phyloP scores from a whole-genome alignment of 2,797 vertebrate genomes.

The Chrysocyon brachyurus region DNA sequence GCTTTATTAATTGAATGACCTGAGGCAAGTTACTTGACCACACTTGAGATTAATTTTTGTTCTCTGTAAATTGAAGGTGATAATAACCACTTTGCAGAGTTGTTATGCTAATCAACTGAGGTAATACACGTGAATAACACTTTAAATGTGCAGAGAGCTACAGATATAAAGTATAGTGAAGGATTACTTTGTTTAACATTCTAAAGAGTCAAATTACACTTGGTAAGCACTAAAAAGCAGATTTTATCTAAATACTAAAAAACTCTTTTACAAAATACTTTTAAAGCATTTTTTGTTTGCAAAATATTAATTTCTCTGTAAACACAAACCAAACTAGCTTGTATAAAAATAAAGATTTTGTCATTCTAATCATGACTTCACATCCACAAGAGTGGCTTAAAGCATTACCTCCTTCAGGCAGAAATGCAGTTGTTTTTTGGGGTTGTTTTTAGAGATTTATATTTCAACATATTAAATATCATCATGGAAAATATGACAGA shows the following conservation, averaged over 20 bases:
- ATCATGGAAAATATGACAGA: neutral
- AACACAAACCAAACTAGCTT: neutral
- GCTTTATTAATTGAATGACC: neutral
- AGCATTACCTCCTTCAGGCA: neutral
- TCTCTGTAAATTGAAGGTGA: neutral
- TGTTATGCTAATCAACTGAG: neutral
- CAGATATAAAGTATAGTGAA: neutral
- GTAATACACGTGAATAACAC: neutral
- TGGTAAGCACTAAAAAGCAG: neutral
- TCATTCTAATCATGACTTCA: neutral
- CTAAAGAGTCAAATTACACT: neutral
- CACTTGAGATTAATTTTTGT: neutral
- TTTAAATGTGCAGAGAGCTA: neutral
- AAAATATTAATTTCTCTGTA: neutral
- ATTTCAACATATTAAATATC: neutral
- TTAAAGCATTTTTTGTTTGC: neutral
- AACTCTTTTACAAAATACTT: neutral
- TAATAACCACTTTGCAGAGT: neutral
- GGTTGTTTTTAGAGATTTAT: neutral
- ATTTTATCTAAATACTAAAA: neutral
- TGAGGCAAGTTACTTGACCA: neutral
- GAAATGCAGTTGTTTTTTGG: neutral
- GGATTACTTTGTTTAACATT: slow-evolving; percentile 35
- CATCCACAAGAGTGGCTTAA: neutral
- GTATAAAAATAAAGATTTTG: neutral